Evolutionary conservation across 1,140 invertebrate species (phyloP).

Genomic region (Listronotus bonariensis): DNA sequence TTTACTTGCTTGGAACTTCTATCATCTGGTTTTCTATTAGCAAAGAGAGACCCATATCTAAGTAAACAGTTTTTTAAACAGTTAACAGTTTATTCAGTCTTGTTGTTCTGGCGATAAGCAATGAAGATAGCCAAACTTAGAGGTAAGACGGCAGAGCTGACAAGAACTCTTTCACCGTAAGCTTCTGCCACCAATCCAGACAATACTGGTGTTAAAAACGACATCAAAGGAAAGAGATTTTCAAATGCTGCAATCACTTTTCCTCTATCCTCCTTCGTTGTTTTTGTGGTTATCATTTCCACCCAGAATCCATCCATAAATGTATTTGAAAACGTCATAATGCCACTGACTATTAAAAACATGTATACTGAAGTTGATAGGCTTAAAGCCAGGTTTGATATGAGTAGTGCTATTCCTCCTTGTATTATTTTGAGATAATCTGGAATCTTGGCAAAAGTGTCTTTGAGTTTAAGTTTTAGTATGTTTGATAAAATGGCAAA

Average conservation of each 20-base stretch:
- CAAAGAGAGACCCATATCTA: too few species aligned
- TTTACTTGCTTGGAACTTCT: too few species aligned
- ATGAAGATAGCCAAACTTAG: neutral
- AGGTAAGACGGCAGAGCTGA: neutral
- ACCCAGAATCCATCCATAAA: constrained; percentile 2
- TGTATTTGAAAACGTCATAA: constrained; percentile 8
- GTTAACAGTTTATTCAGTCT: constrained; percentile 2
- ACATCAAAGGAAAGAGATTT: constrained; percentile 5
- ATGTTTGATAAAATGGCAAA: too few species aligned
- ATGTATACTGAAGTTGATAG: too few species aligned
- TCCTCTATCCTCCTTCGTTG: neutral
- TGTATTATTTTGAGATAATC: too few species aligned
- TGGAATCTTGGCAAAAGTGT: too few species aligned
- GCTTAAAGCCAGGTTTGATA: too few species aligned
- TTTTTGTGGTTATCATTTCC: neutral
- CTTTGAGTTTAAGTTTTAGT: too few species aligned
- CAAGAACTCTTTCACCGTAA: neutral
- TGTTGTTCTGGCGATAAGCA: neutral
- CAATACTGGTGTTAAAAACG: neutral
- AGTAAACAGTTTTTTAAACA: neutral
- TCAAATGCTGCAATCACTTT: constrained; percentile 3
- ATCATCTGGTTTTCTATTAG: too few species aligned
- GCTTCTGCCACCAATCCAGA: neutral
- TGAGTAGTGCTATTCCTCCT: too few species aligned
- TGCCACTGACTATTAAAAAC: neutral